These are phyloP conservation scores for Geotrupes spiniger DNA, from an alignment of 2,888 invertebrate species.

Conservation along the genomic window DNA sequence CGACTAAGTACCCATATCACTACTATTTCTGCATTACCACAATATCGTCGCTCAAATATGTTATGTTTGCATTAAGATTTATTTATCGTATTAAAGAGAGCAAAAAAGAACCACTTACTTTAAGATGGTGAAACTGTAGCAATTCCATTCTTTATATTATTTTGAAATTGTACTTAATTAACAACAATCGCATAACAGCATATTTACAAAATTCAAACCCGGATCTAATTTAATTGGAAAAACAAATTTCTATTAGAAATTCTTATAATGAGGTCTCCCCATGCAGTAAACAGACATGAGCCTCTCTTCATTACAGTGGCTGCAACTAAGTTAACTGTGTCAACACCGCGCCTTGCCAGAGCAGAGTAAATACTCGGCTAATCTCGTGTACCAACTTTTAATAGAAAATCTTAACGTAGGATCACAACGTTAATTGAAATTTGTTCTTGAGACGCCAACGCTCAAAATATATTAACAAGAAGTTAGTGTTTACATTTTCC, in stretches of 20 bases:
- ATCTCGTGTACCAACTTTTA: conserved; percentile 41
- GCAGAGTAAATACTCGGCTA: conserved; percentile 35
- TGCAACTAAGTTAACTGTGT: conserved; percentile 26
- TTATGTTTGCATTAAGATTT: too few relatives aligned
- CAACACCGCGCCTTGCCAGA: conserved; percentile 24
- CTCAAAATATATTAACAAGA: conserved; percentile 32
- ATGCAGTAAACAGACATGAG: conserved; percentile 3
- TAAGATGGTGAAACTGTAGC: too few relatives aligned
- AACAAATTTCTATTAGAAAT: neutral
- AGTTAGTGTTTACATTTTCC: conserved; percentile 27
- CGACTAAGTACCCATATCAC: too few relatives aligned
- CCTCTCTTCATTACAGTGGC: conserved; percentile 21
- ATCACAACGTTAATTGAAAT: conserved; percentile 45
- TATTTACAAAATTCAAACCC: too few relatives aligned
- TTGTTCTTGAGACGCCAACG: conserved; percentile 32
- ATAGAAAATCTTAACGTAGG: conserved; percentile 41
- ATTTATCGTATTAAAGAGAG: too few relatives aligned
- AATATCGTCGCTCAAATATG: too few relatives aligned
- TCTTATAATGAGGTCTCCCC: neutral
- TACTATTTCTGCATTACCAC: too few relatives aligned
- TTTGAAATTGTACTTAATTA: too few relatives aligned
- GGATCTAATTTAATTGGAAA: too few relatives aligned
- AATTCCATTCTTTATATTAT: too few relatives aligned
- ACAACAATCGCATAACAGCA: too few relatives aligned
- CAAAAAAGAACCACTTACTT: too few relatives aligned